A percentile compares a stretch with the other conserved stretches of the same genome.
Conservation (phyloP, 1,140 invertebrate species). For the Cydia amplana region DNA sequence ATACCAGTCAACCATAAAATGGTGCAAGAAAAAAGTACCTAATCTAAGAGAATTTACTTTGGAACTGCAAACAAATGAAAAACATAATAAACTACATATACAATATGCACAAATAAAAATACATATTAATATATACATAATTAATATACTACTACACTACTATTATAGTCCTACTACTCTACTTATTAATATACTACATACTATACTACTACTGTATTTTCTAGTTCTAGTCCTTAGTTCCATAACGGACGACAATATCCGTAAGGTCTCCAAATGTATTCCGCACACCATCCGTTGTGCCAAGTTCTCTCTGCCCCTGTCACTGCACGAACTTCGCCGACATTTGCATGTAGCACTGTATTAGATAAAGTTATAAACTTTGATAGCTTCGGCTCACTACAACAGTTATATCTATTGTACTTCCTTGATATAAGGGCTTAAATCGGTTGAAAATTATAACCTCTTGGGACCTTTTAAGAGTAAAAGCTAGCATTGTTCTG, state of each 20-base stretch:
- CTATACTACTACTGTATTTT: too few relatives aligned
- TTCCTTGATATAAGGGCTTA: background rate
- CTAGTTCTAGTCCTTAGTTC: too few relatives aligned
- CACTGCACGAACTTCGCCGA: constrained; percentile 36
- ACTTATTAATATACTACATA: too few relatives aligned
- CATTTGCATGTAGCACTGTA: constrained; percentile 55
- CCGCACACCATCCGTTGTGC: constrained; percentile 2
- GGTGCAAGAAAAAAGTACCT: too few relatives aligned
- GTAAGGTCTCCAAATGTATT: constrained; percentile 14
- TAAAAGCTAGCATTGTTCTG: background rate
- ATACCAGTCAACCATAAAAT: too few relatives aligned
- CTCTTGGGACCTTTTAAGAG: background rate
- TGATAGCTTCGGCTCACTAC: constrained; percentile 52
- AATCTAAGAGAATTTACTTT: too few relatives aligned
- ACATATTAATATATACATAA: too few relatives aligned
- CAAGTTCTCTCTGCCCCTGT: constrained; percentile 6
- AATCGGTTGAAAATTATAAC: background rate
- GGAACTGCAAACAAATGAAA: too few relatives aligned
- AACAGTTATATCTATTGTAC: constrained; percentile 38
- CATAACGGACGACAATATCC: background rate
- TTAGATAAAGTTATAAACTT: constrained; percentile 62
- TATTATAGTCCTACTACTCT: too few relatives aligned
- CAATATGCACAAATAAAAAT: too few relatives aligned
- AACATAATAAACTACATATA: too few relatives aligned
- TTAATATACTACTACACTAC: too few relatives aligned